These are phyloP conservation scores for Ormyrus labotus DNA, from an alignment of 2,888 invertebrate genomes.

Conservation along the genomic window DNA sequence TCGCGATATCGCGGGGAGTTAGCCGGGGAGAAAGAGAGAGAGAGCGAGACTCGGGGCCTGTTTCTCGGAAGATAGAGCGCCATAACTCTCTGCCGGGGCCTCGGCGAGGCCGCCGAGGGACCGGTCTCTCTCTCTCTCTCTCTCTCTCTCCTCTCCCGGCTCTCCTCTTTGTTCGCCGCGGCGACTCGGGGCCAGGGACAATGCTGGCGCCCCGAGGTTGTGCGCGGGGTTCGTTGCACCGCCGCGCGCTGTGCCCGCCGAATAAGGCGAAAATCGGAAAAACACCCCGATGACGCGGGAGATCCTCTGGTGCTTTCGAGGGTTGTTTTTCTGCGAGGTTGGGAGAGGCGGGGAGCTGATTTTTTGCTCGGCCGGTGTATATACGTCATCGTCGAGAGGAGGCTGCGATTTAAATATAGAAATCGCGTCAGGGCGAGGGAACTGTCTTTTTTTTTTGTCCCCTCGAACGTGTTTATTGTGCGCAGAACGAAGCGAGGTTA, in stretches of 20 bases:
- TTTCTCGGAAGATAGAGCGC: constrained; percentile 42
- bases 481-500: too few species aligned
- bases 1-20: background rate
- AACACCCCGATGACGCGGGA: background rate
- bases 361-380: too few species aligned
- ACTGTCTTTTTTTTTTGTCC: too few species aligned
- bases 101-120: too few species aligned
- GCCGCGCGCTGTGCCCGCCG: background rate
- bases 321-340: too few species aligned
- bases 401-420: too few species aligned
- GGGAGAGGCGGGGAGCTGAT: too few species aligned
- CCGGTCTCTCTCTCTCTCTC: constrained; percentile 3
- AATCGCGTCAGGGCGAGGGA: too few species aligned
- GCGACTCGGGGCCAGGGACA: background rate
- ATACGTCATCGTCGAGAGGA: too few species aligned
- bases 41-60: constrained; percentile 18
- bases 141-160: background rate
- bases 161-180: constrained; percentile 13
- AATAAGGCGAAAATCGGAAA: constrained; percentile 26
- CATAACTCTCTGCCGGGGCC: constrained; percentile 10
- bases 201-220: background rate
- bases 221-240: background rate
- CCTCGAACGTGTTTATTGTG: too few species aligned
- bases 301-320: background rate
- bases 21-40: too few species aligned